phyloP scores from a whole-genome alignment of 2,113 vertebrate genomes.

The Ageneiosus marmoratus region DNA sequence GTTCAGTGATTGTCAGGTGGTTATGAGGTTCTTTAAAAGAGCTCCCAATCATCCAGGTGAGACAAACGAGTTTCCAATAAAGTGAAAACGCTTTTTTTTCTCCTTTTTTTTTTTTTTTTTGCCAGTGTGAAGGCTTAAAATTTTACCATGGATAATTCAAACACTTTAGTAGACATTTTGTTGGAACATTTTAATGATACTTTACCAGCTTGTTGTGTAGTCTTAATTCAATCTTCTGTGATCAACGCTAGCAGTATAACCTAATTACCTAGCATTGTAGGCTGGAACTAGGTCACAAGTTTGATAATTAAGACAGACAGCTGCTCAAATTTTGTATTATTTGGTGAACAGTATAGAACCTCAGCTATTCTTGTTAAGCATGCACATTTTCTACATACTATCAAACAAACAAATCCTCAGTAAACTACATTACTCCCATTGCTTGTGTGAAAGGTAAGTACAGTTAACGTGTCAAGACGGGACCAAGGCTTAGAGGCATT shows the following conservation, averaged over 20 bases:
- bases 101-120: too few relatives aligned
- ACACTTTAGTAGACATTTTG: neutral
- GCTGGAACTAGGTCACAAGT: neutral
- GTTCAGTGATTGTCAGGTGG: neutral
- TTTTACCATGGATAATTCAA: too few relatives aligned
- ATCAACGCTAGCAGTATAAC: neutral
- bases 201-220: too few relatives aligned
- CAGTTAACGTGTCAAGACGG: neutral
- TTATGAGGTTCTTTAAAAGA: neutral
- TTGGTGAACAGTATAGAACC: neutral
- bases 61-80: neutral
- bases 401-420: neutral
- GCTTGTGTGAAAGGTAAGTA: neutral
- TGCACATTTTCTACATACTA: neutral
- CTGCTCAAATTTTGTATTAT: neutral
- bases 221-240: neutral
- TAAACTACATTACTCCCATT: neutral
- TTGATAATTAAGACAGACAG: neutral
- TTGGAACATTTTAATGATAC: too few relatives aligned
- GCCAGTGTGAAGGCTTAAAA: too few relatives aligned
- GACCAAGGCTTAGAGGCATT: neutral
- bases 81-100: neutral
- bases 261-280: neutral
- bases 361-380: neutral
- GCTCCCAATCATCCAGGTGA: neutral